Base-by-base conservation (phyloP, 2,113 vertebrate species). In the Microcebus ravelobensis region DNA sequence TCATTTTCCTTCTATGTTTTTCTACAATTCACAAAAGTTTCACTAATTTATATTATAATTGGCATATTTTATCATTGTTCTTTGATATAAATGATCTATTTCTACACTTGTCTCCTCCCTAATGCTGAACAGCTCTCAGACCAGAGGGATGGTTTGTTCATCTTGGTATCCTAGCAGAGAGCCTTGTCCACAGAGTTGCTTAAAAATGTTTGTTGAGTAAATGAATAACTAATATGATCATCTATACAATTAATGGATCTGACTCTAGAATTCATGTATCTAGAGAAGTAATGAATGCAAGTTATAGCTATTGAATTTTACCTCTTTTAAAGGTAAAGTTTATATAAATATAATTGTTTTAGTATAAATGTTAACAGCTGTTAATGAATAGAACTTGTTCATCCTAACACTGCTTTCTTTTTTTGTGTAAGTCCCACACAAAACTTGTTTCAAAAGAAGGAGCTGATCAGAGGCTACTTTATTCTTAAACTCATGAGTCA, bases 381-480 rank as follows among this genome's bases (percentile, higher is more conserved):
- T 74, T 23, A 61, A 21, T 73, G 59, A 77, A 21, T 52, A 84
- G 50, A 80, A 67, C n/a, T 13, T 50, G 11, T 63, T 90, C 50
- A 80, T 29, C 31, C 50, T 50, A 17, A 36, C 36, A 29, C 23
- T 14, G 4, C 15, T 65, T 67, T 79, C 76, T 90, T 91, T 9
- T 65, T 71, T 79, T 15, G 4, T 18, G 29, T 91, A 23, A 65
- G 42, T 77, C 63, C 84, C 42, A 83, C 79, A 86, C 13, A 87
- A 91, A 97, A 63, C 21, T 91, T 87, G 25, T 39, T 88, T 96
- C 74, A 45, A 29, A 88, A 73, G 29, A 87, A 87, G 20, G 11
- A 87, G n/a, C 12, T 45, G 91, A 14, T 80, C 25, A 57, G 39
- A 67, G 9, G 4, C 20, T n/a, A 27, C 14, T 87, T 92, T 55